These are phyloP conservation scores for Tridacna gigas DNA, from an alignment of 2,888 invertebrate genomes.

Conservation along the genomic window DNA sequence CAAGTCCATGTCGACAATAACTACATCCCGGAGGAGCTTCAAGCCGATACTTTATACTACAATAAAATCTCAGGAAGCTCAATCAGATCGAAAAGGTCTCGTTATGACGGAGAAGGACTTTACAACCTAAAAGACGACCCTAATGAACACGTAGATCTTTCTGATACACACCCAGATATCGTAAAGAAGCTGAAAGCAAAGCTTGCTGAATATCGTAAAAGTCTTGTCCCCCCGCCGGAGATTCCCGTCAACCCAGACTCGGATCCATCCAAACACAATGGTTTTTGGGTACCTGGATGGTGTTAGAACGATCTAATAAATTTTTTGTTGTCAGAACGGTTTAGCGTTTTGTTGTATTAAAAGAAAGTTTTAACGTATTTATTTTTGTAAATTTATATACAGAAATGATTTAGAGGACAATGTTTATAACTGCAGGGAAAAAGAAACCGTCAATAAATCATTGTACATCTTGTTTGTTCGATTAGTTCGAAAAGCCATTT, in stretches of 20 bases:
- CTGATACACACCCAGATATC: constrained; percentile 37
- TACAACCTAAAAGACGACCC: constrained; percentile 52
- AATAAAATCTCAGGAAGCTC: not conserved
- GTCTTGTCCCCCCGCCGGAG: constrained; percentile 28
- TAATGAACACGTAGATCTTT: constrained; percentile 53
- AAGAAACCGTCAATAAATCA: too few species aligned
- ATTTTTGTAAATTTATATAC: too few species aligned
- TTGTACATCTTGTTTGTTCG: too few species aligned
- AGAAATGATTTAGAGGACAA: too few species aligned
- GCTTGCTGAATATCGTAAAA: constrained; percentile 36
- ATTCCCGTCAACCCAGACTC: constrained; percentile 27
- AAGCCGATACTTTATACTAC: not conserved
- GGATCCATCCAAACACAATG: constrained; percentile 57
- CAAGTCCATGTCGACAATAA: not conserved
- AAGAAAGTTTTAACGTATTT: too few species aligned
- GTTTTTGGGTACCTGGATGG: constrained; percentile 66
- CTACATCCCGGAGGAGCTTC: not conserved
- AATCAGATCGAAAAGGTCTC: too few species aligned
- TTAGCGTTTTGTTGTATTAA: too few species aligned
- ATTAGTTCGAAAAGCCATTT: too few species aligned
- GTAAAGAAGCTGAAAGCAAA: constrained; percentile 35
- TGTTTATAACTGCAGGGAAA: too few species aligned
- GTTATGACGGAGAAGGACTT: constrained; percentile 14
- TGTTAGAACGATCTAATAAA: constrained; percentile 32
- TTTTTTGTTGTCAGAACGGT: too few species aligned